These are phyloP conservation scores for Chloroceryle amazona DNA, from an alignment of 2,797 vertebrate genomes.

Conservation along the genomic window DNA sequence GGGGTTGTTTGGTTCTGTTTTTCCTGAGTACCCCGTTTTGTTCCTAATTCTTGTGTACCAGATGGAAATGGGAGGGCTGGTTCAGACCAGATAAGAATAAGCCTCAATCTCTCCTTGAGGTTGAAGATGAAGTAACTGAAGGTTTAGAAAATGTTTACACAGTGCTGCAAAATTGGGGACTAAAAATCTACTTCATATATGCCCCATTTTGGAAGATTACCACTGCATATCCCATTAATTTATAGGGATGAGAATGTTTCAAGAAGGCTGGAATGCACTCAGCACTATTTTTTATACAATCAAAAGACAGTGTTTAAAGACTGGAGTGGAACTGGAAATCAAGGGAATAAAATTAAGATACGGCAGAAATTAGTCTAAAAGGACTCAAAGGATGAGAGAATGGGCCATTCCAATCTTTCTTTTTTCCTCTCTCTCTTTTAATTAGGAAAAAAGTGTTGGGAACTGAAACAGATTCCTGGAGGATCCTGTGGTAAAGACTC, in stretches of 20 bases:
- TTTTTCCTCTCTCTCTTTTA: neutral
- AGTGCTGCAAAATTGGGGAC: neutral
- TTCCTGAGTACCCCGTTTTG: neutral
- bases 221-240: neutral
- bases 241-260: neutral
- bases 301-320: neutral
- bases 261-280: neutral
- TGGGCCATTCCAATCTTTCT: neutral
- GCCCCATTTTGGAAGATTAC: neutral
- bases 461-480: neutral
- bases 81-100: neutral
- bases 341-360: neutral
- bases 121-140: neutral
- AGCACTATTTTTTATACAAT: neutral
- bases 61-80: neutral
- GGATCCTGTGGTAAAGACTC: neutral
- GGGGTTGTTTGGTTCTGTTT: neutral
- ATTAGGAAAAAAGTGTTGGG: neutral
- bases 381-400: neutral
- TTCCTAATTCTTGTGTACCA: neutral
- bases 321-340: neutral
- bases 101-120: neutral
- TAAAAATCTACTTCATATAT: neutral
- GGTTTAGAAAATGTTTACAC: neutral
- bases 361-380: neutral